Base-by-base conservation (phyloP, 1,140 invertebrate genomes). In the Drosophila repleta region DNA sequence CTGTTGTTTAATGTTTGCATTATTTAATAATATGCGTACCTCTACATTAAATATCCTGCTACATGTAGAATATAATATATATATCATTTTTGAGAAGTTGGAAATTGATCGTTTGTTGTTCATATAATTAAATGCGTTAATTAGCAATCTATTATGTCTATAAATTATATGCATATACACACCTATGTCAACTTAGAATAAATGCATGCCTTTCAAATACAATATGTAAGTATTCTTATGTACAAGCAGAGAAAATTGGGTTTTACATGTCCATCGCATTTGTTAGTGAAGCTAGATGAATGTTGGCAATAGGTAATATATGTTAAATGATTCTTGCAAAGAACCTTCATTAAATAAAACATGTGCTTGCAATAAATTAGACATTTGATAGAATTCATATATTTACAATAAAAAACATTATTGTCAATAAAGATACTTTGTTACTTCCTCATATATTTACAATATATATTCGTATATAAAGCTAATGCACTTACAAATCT, bases 401-500 rank as follows among this genome's bases (percentile, higher is more conserved):
- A 72, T 72, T 72, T 67, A 72, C 69, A 72, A 39, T 21, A 67
- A 41, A 66, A 58, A 21, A 46, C 21, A 72, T 55, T 13, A 67
- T 67, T 72, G 63, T 67, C 63, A 72, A 52, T 72, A 72, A 49
- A 67, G 63, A 29, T 60, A 72, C 55, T 72, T 72, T 72, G 69
- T 72, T 72, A 72, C 55, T 72, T 72, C 69, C 63, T 67, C n/a
- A n/a, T 72, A 72, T 72, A 72, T 72, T 66, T 71, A 71, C 68
- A 71, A 60, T 72, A 72, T 72, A 72, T 56, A 56, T 46, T 56
- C 58, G 20, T 51, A 46, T 68, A 68, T 68, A 60, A 67, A 66
- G 58, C 29, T 53, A 46, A 39, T 48, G 29, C 7, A 66, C 29
- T 39, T 71, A 24, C 56, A 57, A 26, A 26, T 49, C 24, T 48